Evolutionary conservation across 2,797 vertebrate genomes (phyloP).

Genomic region (Craterocephalus amniculus): DNA sequence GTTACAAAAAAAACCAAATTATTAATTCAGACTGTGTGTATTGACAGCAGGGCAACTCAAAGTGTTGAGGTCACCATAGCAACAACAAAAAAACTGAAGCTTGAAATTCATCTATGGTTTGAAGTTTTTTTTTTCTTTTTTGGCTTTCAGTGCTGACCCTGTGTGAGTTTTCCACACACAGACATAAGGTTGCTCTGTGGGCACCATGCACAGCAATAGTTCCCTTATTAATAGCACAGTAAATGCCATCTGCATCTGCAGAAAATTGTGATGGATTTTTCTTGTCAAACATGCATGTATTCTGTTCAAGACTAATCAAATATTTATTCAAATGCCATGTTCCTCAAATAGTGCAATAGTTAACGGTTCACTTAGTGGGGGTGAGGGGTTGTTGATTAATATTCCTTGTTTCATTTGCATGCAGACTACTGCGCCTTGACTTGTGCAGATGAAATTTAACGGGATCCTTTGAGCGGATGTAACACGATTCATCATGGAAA

Average conservation of each 20-base stretch:
- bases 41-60: conserved; percentile 8
- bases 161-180: conserved; percentile 8
- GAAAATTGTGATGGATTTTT: conserved; percentile 72
- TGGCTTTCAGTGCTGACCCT: not conserved
- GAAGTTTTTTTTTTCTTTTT: not conserved
- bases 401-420: conserved; percentile 65
- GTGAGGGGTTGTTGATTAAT: conserved; percentile 69
- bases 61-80: conserved; percentile 35
- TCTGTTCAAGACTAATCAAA: conserved; percentile 66
- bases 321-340: conserved; percentile 76
- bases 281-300: conserved; percentile 69
- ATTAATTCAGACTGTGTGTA: conserved; percentile 36
- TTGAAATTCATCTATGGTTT: conserved; percentile 19
- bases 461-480: conserved; percentile 59
- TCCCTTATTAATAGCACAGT: conserved; percentile 52
- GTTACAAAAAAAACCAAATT: conserved; percentile 43
- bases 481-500: conserved; percentile 72
- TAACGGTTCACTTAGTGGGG: conserved; percentile 67
- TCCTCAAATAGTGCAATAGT: conserved; percentile 70
- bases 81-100: conserved; percentile 29
- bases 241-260: conserved; percentile 65
- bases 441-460: conserved; percentile 63
- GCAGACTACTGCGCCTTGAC: conserved; percentile 56
- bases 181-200: conserved; percentile 15
- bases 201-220: conserved; percentile 2